These are phyloP conservation scores for Manacus vitellinus DNA, from an alignment of 2,113 vertebrate species.

Conservation along the genomic window DNA sequence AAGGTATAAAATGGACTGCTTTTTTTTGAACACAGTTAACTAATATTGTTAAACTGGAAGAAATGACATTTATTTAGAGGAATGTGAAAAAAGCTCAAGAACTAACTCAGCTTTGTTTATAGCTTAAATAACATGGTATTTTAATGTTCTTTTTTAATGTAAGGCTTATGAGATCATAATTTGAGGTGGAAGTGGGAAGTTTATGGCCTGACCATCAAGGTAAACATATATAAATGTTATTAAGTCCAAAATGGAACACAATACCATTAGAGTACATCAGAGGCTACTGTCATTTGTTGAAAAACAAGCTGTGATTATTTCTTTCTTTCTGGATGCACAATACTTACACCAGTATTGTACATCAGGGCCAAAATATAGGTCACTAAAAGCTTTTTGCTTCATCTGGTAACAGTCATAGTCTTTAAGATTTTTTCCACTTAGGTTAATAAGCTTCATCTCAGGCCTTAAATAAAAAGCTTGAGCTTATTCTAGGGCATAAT, in stretches of 20 bases:
- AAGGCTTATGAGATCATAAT: neutral
- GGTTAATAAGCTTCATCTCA: neutral
- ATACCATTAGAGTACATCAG: neutral
- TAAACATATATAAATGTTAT: neutral
- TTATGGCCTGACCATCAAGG: neutral
- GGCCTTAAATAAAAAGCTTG: neutral
- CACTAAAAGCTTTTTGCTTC: conserved; percentile 39
- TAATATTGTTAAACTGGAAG: conserved; percentile 47
- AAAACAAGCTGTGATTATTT: conserved; percentile 8
- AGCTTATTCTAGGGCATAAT: neutral
- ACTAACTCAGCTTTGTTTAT: neutral
- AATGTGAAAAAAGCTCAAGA: conserved; percentile 13
- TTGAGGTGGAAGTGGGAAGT: neutral
- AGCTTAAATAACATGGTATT: neutral
- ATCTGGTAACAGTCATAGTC: neutral
- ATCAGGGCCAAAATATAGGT: neutral
- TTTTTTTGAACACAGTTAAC: conserved; percentile 19
- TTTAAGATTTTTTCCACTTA: neutral
- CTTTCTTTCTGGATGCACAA: neutral
- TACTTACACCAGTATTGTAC: neutral
- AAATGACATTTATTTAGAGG: conserved; percentile 44
- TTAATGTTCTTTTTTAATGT: neutral
- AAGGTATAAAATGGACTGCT: conserved; percentile 49
- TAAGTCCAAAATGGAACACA: neutral
- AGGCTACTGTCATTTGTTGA: neutral